Evolutionary conservation across 1,140 invertebrate genomes (phyloP).

Genomic region (Cephus cinctus): DNA sequence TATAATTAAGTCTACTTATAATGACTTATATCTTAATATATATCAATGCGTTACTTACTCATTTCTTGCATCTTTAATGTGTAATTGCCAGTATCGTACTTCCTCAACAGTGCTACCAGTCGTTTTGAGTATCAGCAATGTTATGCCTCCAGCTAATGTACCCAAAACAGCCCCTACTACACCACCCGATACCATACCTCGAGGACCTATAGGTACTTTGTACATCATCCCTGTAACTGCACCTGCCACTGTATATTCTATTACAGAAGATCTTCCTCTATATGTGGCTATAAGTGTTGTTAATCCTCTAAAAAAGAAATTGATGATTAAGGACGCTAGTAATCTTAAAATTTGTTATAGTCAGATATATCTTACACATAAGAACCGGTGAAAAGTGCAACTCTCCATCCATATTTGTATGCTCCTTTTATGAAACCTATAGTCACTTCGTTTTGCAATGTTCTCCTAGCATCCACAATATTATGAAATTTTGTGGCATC

Average conservation of each 20-base stretch:
- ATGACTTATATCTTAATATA: conserved; percentile 5
- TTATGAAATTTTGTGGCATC: conserved; percentile 67
- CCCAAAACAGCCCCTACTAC: conserved; percentile 57
- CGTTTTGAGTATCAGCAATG: conserved; percentile 52
- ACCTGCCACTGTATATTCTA: conserved; percentile 67
- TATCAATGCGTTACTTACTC: conserved; percentile 24
- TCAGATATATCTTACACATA: conserved; percentile 59
- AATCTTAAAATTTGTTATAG: conserved; percentile 1
- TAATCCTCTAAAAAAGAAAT: conserved; percentile 54
- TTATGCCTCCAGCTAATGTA: conserved; percentile 50
- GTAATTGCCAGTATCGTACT: conserved; percentile 56
- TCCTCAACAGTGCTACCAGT: conserved; percentile 58
- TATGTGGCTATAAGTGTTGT: conserved; percentile 65
- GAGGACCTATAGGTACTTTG: conserved; percentile 63
- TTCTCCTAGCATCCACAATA: conserved; percentile 68
- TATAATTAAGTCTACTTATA: conserved; percentile 1
- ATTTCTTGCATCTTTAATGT: conserved; percentile 45
- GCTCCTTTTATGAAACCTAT: conserved; percentile 68
- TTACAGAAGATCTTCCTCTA: conserved; percentile 62
- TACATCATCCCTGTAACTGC: conserved; percentile 62
- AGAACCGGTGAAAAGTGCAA: conserved; percentile 62
- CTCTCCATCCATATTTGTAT: conserved; percentile 63
- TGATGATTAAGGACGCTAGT: conserved; percentile 2
- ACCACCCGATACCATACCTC: conserved; percentile 65
- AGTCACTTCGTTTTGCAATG: conserved; percentile 66